Conservation (phyloP, 2,113 vertebrate species). For the Chiloscyllium plagiosum region DNA sequence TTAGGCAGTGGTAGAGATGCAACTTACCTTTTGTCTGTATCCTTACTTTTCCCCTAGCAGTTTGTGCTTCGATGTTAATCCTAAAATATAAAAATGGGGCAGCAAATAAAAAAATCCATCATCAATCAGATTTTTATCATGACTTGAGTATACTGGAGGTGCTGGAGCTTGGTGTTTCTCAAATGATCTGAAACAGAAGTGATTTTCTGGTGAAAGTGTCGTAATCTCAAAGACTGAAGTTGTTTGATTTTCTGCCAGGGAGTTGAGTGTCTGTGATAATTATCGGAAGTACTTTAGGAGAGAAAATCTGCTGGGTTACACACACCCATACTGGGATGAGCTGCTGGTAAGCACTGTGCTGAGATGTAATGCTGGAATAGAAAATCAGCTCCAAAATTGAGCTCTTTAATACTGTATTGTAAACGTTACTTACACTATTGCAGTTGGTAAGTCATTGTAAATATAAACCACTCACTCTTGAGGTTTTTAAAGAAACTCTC, state of each 20-base stretch:
- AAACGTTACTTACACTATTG: neutral
- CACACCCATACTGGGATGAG: neutral
- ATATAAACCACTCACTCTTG: neutral
- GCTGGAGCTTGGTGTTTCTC: neutral
- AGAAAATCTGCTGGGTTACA: conserved; percentile 7
- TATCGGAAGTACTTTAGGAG: conserved; percentile 20
- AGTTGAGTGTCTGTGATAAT: conserved; percentile 1
- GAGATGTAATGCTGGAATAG: neutral
- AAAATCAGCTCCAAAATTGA: neutral
- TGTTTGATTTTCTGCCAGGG: conserved; percentile 29
- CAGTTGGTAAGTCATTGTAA: neutral
- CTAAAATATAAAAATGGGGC: neutral
- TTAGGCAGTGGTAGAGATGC: neutral
- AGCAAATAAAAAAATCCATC: neutral
- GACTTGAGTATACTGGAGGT: neutral
- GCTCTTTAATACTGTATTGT: neutral
- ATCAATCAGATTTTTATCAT: neutral
- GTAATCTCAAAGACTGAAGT: conserved; percentile 7
- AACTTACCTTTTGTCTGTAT: neutral
- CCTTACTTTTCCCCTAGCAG: neutral
- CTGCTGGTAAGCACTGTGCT: neutral
- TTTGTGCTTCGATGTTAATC: neutral
- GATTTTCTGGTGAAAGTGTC: neutral
- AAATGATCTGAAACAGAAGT: neutral
- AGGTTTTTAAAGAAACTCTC: neutral